Percentiles rank a stretch among this genome's conserved stretches.
These are phyloP conservation scores for Agrypnus murinus DNA, from an alignment of 2,888 invertebrate species.

Conservation along the genomic window DNA sequence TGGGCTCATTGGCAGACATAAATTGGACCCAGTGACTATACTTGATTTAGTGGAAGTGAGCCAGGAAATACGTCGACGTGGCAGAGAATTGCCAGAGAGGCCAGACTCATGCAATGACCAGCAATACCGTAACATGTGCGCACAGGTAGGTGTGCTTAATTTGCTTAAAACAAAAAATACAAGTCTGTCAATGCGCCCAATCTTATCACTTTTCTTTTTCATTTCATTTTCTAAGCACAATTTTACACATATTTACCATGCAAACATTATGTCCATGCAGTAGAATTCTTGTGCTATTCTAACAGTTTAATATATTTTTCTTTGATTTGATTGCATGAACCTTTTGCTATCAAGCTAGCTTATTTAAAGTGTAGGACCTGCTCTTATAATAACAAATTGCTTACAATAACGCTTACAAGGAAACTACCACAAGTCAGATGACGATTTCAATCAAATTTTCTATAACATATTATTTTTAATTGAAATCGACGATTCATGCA, in stretches of 20 bases:
- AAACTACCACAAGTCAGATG: too few relatives aligned
- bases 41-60: conserved; percentile 91
- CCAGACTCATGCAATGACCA: conserved; percentile 88
- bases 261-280: neutral
- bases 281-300: neutral
- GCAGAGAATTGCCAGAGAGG: conserved; percentile 88
- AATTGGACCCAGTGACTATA: conserved; percentile 92
- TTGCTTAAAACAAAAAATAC: conserved; percentile 54
- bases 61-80: conserved; percentile 89
- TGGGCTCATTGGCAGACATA: conserved; percentile 85
- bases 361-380: too few relatives aligned
- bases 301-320: too few relatives aligned
- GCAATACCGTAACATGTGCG: conserved; percentile 88
- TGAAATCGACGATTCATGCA: too few relatives aligned
- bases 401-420: too few relatives aligned
- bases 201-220: conserved; percentile 16
- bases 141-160: conserved; percentile 81
- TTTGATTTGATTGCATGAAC: neutral
- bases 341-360: too few relatives aligned
- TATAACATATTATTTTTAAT: too few relatives aligned
- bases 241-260: neutral
- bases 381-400: too few relatives aligned
- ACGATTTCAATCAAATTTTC: too few relatives aligned
- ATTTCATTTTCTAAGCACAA: neutral
- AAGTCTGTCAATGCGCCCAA: conserved; percentile 65